phyloP scores from a whole-genome alignment of 2,888 invertebrate species.

The Erebia ligea region DNA sequence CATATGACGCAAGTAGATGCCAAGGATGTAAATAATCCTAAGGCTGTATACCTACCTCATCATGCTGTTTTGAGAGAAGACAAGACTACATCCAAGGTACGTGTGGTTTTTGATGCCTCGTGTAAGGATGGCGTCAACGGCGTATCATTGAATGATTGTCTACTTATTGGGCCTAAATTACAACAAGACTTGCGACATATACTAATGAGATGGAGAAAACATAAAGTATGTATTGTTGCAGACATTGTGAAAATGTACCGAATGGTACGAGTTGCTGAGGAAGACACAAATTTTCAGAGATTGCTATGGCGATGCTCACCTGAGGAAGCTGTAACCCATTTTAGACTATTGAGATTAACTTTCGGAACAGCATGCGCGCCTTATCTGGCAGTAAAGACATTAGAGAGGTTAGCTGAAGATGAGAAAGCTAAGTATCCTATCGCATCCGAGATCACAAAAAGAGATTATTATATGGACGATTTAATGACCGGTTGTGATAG shows the following conservation, averaged over 20 bases:
- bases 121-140: slow-evolving; percentile 27
- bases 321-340: not conserved
- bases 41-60: slow-evolving; percentile 48
- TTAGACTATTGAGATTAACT: slow-evolving; percentile 80
- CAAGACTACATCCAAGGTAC: slow-evolving; percentile 34
- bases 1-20: slow-evolving; percentile 34
- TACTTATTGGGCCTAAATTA: slow-evolving; percentile 43
- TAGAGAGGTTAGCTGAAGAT: slow-evolving; percentile 38
- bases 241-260: slow-evolving; percentile 49
- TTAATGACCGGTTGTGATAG: slow-evolving; percentile 40
- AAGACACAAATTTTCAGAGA: slow-evolving; percentile 36
- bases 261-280: slow-evolving; percentile 31
- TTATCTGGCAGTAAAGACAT: slow-evolving; percentile 38
- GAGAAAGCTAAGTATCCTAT: slow-evolving; percentile 29
- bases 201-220: slow-evolving; percentile 41
- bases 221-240: slow-evolving; percentile 36
- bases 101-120: slow-evolving; percentile 40
- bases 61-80: slow-evolving; percentile 45
- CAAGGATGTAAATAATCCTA: slow-evolving; percentile 17
- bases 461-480: slow-evolving; percentile 43
- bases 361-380: slow-evolving; percentile 40
- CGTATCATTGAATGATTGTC: slow-evolving; percentile 40
- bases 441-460: slow-evolving; percentile 18
- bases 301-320: not conserved
- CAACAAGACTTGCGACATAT: slow-evolving; percentile 45